Evolutionary conservation across 1,140 invertebrate genomes (phyloP).

Genomic region (Pissodes strobi): DNA sequence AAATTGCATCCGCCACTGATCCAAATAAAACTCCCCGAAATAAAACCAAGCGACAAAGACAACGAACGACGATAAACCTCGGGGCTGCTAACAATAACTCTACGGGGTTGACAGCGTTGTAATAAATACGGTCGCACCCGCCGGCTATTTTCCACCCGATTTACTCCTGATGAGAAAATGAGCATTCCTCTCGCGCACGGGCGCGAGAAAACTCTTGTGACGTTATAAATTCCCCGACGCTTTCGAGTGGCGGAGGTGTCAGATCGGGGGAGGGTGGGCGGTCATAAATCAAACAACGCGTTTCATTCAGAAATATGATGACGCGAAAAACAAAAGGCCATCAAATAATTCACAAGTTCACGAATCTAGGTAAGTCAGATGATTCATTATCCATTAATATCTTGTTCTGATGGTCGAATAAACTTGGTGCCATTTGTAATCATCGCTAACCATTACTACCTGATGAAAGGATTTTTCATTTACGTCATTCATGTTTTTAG

Average conservation of each 20-base stretch:
- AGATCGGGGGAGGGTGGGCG: too few relatives aligned
- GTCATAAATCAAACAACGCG: slow-evolving; percentile 12
- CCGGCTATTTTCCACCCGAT: slow-evolving; percentile 56
- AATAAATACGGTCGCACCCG: slow-evolving; percentile 54
- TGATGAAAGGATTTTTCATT: too few relatives aligned
- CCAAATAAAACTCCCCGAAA: background rate
- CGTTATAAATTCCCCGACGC: slow-evolving; percentile 47
- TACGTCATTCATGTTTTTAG: too few relatives aligned
- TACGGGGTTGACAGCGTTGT: slow-evolving; percentile 51
- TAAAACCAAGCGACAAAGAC: slow-evolving; percentile 7
- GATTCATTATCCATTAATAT: too few relatives aligned
- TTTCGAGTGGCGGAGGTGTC: slow-evolving; percentile 24
- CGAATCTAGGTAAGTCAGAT: too few relatives aligned
- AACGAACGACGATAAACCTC: background rate
- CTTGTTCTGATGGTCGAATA: too few relatives aligned
- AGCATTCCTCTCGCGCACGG: slow-evolving; percentile 53
- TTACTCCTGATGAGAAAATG: slow-evolving; percentile 57
- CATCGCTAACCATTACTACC: too few relatives aligned
- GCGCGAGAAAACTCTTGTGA: slow-evolving; percentile 51
- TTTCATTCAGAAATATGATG: too few relatives aligned
- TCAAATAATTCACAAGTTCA: too few relatives aligned
- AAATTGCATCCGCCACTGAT: too few relatives aligned
- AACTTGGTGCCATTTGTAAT: too few relatives aligned
- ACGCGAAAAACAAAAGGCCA: too few relatives aligned
- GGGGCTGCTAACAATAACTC: slow-evolving; percentile 56